Conservation (phyloP, 2,113 vertebrate species). For the Hipposideros armiger region DNA sequence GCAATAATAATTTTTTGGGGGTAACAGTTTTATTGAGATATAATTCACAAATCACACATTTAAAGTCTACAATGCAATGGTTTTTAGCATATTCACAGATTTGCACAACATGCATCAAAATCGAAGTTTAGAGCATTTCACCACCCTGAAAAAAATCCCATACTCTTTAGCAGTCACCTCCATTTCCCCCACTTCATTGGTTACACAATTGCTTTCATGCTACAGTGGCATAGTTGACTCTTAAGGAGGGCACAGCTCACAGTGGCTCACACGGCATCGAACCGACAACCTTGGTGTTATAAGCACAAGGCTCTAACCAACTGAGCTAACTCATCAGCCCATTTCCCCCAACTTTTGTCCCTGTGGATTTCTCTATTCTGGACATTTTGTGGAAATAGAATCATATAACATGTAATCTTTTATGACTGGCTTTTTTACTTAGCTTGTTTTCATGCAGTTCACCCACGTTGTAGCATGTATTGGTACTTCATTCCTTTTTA, state of each 20-base stretch:
- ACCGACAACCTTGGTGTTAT: too few relatives aligned
- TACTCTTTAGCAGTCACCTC: not conserved
- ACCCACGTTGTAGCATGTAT: not conserved
- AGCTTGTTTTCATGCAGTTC: not conserved
- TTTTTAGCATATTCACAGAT: slow-evolving; percentile 28
- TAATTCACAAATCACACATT: not conserved
- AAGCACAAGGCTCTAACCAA: too few relatives aligned
- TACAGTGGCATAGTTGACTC: too few relatives aligned
- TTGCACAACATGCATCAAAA: not conserved
- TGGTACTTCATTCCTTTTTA: not conserved
- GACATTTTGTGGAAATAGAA: not conserved
- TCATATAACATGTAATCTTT: not conserved
- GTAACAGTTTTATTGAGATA: not conserved
- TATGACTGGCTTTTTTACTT: not conserved
- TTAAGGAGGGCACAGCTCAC: too few relatives aligned
- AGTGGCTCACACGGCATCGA: too few relatives aligned
- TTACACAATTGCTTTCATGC: too few relatives aligned
- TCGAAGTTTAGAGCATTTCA: not conserved
- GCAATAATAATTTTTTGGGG: not conserved
- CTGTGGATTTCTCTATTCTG: not conserved
- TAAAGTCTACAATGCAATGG: not conserved
- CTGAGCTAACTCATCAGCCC: too few relatives aligned
- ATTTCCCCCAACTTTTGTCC: too few relatives aligned
- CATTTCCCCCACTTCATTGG: not conserved
- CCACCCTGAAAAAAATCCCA: not conserved